Evolutionary conservation across 2,113 vertebrate species (phyloP).

Genomic region (Lampris incognitus): DNA sequence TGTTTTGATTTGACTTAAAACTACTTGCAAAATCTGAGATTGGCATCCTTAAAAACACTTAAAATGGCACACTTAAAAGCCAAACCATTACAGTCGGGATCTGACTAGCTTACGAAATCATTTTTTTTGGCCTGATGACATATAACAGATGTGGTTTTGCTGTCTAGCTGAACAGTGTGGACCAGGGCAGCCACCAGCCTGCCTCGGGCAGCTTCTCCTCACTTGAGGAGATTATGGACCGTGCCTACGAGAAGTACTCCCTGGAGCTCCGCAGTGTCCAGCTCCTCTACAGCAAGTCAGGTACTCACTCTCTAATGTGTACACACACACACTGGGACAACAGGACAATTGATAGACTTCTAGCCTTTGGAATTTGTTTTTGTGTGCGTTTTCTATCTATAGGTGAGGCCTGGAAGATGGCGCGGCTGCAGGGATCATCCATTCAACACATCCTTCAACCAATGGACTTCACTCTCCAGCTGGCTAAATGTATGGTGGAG

Average conservation of each 20-base stretch:
- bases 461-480: slow-evolving; percentile 90
- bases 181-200: slow-evolving; percentile 76
- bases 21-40: no score
- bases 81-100: no score
- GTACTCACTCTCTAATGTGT: slow-evolving; percentile 69
- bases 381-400: slow-evolving; percentile 16
- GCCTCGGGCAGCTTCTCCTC: slow-evolving; percentile 83
- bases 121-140: no score
- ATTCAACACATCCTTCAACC: slow-evolving; percentile 91
- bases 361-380: not conserved
- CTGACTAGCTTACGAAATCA: no score
- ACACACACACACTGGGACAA: not conserved
- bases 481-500: slow-evolving; percentile 95
- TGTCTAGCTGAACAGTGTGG: slow-evolving; percentile 88
- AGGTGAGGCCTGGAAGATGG: slow-evolving; percentile 92
- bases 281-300: slow-evolving; percentile 91
- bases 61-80: no score
- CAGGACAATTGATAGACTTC: no score
- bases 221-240: slow-evolving; percentile 96
- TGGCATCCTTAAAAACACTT: no score
- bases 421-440: slow-evolving; percentile 86
- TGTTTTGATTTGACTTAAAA: no score
- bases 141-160: not conserved
- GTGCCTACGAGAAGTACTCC: slow-evolving; percentile 94
- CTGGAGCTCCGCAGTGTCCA: slow-evolving; percentile 92